Conservation (phyloP, 2,113 vertebrate genomes). For the Marcusenius ussheri region DNA sequence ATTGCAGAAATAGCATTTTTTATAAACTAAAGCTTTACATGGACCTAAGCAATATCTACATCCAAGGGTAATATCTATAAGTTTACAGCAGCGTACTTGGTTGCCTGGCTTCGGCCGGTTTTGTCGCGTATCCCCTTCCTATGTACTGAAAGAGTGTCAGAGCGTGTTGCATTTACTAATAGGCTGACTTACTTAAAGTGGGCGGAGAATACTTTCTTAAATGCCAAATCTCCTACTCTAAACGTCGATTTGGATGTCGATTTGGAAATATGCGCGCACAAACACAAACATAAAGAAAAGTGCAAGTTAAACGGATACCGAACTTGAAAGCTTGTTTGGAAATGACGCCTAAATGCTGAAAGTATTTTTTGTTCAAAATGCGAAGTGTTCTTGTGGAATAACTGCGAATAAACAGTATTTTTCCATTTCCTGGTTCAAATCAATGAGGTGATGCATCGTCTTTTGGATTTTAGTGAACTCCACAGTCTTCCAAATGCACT, state of each 20-base stretch:
- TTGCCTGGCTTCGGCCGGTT: not conserved
- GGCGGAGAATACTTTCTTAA: constrained; percentile 23
- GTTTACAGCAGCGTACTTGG: not conserved
- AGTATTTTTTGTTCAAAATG: not conserved
- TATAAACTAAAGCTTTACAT: not conserved
- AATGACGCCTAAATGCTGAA: not conserved
- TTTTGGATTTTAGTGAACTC: constrained; percentile 73
- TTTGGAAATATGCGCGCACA: not conserved
- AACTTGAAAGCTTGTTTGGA: not conserved
- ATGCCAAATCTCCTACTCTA: not conserved
- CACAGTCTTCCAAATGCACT: constrained; percentile 74
- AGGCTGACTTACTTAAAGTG: constrained; percentile 23
- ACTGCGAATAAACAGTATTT: not conserved
- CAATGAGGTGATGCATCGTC: constrained; percentile 74
- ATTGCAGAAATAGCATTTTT: not conserved
- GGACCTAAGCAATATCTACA: not conserved
- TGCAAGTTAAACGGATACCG: not conserved
- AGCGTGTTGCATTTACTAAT: constrained; percentile 16
- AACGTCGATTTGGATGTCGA: not conserved
- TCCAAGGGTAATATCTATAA: not conserved
- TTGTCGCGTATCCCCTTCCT: not conserved
- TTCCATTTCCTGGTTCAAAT: not conserved
- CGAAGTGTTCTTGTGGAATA: not conserved
- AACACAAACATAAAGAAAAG: not conserved
- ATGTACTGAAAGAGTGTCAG: not conserved